phyloP scores from a whole-genome alignment of 2,113 vertebrate species.

The Pomatorhinus ruficollis region DNA sequence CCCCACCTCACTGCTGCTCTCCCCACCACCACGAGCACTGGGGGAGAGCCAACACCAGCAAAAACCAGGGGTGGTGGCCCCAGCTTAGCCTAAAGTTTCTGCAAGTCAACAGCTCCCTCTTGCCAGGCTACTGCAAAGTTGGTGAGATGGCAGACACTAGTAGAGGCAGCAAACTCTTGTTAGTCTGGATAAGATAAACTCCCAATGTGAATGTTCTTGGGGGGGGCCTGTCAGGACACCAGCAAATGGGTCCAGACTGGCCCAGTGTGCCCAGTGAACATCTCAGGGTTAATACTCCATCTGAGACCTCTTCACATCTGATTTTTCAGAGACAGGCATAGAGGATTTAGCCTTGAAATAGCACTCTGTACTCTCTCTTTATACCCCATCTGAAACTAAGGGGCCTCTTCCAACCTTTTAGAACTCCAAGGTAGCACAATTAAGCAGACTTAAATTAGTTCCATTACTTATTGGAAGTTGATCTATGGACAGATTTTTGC shows the following conservation, averaged over 20 bases:
- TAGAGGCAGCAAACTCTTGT: neutral
- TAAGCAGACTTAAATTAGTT: neutral
- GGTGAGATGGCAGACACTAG: neutral
- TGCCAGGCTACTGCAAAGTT: neutral
- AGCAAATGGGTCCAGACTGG: neutral
- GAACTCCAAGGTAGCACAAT: neutral
- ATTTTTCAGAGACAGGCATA: neutral
- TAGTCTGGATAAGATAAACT: neutral
- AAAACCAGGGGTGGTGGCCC: too few species aligned
- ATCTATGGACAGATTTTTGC: neutral
- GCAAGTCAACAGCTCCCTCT: neutral
- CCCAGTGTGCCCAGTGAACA: neutral
- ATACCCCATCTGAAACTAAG: neutral
- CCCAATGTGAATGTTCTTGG: neutral
- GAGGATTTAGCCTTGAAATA: neutral
- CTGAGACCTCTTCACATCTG: neutral
- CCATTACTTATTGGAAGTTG: neutral
- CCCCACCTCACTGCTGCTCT: neutral
- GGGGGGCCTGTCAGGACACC: neutral
- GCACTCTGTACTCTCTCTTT: neutral
- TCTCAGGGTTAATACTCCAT: neutral
- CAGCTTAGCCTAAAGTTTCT: neutral
- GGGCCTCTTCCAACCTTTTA: neutral
- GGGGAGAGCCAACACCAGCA: neutral
- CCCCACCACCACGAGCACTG: fast-evolving